Conservation (phyloP, 2,888 invertebrate genomes). For the Hetaerina titia region DNA sequence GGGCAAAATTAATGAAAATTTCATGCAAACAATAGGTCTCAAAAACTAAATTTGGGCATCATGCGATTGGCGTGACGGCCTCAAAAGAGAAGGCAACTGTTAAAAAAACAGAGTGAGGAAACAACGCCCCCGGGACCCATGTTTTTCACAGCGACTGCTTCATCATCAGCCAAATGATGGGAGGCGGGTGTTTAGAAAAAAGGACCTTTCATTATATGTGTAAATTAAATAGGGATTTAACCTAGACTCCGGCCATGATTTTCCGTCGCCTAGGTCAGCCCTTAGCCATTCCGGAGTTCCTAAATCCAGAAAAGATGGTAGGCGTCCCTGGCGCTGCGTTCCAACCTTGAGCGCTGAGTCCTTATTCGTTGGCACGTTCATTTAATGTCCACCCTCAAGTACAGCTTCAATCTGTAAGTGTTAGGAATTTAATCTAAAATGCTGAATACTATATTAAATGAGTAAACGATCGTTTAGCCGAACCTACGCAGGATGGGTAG, state of each 20-base stretch:
- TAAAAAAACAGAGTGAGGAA: neutral
- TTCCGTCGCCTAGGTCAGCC: neutral
- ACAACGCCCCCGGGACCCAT: neutral
- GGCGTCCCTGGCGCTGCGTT: neutral
- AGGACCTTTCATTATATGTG: neutral
- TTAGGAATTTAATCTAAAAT: too few species aligned
- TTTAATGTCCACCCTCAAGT: neutral
- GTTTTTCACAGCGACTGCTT: neutral
- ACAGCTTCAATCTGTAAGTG: neutral
- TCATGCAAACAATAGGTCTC: neutral
- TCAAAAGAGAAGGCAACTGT: conserved; percentile 8
- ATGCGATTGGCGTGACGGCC: conserved; percentile 28
- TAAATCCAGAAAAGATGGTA: neutral
- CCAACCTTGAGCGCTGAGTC: neutral
- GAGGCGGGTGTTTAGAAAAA: neutral
- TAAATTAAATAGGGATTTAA: conserved; percentile 13
- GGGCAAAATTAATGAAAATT: neutral
- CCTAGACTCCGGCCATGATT: neutral
- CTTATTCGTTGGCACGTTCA: neutral
- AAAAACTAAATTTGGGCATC: conserved; percentile 25
- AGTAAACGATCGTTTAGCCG: too few species aligned
- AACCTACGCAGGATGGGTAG: too few species aligned
- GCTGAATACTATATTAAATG: too few species aligned
- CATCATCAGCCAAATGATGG: neutral
- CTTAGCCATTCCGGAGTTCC: neutral